Evolutionary conservation across 1,140 invertebrate genomes (phyloP).

Genomic region (Caenorhabditis inopinata): DNA sequence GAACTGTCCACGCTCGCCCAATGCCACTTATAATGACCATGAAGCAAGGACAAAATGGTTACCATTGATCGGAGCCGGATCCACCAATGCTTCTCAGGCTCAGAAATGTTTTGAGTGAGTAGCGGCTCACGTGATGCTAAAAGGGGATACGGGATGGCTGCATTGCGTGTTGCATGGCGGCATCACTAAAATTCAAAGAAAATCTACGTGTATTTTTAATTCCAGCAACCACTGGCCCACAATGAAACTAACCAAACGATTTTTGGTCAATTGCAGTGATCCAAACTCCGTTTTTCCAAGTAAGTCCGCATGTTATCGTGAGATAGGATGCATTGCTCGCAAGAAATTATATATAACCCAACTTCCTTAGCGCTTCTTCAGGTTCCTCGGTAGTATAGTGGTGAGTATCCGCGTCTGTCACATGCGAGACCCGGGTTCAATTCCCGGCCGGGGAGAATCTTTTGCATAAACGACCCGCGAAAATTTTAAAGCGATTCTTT

Average conservation of each 20-base stretch:
- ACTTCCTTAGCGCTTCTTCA: too few relatives aligned
- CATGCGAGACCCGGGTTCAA: slow-evolving; percentile 60
- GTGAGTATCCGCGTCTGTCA: slow-evolving; percentile 59
- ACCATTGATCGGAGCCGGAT: neutral
- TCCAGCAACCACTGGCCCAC: slow-evolving; percentile 34
- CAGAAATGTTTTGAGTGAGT: slow-evolving; percentile 19
- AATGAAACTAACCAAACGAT: neutral
- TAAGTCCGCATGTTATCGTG: too few relatives aligned
- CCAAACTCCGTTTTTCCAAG: neutral
- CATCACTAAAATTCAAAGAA: neutral
- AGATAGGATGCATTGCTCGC: too few relatives aligned
- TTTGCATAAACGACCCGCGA: too few relatives aligned
- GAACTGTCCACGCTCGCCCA: neutral
- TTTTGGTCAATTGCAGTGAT: slow-evolving; percentile 17
- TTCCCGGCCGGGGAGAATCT: slow-evolving; percentile 57
- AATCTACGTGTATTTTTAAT: neutral
- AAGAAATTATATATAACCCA: too few relatives aligned
- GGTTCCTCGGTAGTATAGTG: slow-evolving; percentile 57
- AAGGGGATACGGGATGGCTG: too few relatives aligned
- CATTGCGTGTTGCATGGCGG: neutral
- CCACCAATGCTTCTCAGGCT: neutral
- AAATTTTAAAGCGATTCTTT: too few relatives aligned
- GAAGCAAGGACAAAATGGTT: neutral
- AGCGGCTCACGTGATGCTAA: neutral
- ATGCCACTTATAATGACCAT: slow-evolving; percentile 4